Evolutionary conservation across 2,888 invertebrate genomes (phyloP).

Genomic region (Hydrotaea cyrtoneurina): DNA sequence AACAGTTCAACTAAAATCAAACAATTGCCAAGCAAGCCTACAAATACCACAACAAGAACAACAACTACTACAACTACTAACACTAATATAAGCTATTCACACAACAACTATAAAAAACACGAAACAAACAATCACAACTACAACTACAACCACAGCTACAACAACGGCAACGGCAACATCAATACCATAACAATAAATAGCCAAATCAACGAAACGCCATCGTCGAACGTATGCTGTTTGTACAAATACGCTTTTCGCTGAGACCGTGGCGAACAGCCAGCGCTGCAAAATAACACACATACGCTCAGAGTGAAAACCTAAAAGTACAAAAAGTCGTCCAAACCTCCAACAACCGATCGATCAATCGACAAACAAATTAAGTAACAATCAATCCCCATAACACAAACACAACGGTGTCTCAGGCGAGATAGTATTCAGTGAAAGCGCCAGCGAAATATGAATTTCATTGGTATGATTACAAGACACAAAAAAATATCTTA

Average conservation of each 20-base stretch:
- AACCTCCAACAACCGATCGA: conserved; percentile 44
- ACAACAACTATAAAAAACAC: conserved; percentile 41
- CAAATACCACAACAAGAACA: background rate
- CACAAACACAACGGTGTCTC: conserved; percentile 76
- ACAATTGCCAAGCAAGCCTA: conserved; percentile 38
- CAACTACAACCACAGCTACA: conserved; percentile 37
- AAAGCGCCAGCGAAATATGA: conserved; percentile 81
- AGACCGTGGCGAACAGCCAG: conserved; percentile 62
- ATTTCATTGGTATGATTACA: conserved; percentile 81
- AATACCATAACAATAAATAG: conserved; percentile 37
- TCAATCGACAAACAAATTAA: conserved; percentile 52
- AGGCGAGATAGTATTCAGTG: conserved; percentile 81
- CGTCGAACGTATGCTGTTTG: conserved; percentile 53
- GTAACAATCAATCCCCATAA: conserved; percentile 42
- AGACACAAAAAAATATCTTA: conserved; percentile 17
- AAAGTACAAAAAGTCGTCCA: conserved; percentile 57
- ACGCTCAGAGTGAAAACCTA: conserved; percentile 52
- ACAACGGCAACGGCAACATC: conserved; percentile 18
- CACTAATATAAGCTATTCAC: conserved; percentile 36
- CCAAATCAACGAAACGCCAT: conserved; percentile 17
- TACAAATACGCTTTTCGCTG: conserved; percentile 63
- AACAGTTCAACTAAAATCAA: conserved; percentile 49
- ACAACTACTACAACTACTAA: conserved; percentile 36
- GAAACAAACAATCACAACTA: conserved; percentile 46
- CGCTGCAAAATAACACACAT: conserved; percentile 37